Base-by-base conservation (phyloP, 2,113 vertebrate species). In the Paradoxurus hermaphroditus region DNA sequence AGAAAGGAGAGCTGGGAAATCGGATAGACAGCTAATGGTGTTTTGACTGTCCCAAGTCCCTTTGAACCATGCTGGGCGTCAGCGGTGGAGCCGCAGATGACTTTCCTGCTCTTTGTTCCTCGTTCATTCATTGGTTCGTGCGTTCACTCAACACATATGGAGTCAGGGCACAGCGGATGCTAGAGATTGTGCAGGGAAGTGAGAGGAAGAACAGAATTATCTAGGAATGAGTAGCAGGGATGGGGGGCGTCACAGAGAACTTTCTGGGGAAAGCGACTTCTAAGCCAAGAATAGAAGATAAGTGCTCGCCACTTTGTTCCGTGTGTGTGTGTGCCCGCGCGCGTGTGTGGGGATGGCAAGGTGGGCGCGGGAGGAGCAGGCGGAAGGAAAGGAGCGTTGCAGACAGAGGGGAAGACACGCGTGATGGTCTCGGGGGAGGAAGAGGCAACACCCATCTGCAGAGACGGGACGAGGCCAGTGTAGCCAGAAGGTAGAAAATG, bases 71-170 rank as follows among this genome's bases (percentile, higher is more conserved):
- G 25, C 11, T 3, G 65, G 49, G 1, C 36, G 11, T 89, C 12
- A 59, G 13, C 2, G 51, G 9, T 18, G 56, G 51, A 27, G 13
- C 41, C 46, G 1, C 7, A 3, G 59, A 34, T 27, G 62, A 70
- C 46, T 86, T 39, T 41, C 19, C 41, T 62, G 12, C 41, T 62
- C 46, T 1, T 25, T 75, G 39, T 72, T 81, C 44, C 21, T 85
- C 36, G 13, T 70, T 86, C 25, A 15, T 93, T 65, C 95, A 63
- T 18, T 90, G 39, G 72, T 21, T 90, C 46, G 36, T 75, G 82
- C 39, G 23, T 82, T 51, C 94, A 67, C 19, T 87, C 36, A 77
- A 56, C 19, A 51, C 1, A 0, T 21, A n/a, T 70, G 51, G 44
- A 41, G 51, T 53, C 31, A 25, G 41, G 10, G 41, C 73, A 39